These are phyloP conservation scores for Halcyon badia DNA, from an alignment of 2,797 vertebrate species.

Conservation along the genomic window DNA sequence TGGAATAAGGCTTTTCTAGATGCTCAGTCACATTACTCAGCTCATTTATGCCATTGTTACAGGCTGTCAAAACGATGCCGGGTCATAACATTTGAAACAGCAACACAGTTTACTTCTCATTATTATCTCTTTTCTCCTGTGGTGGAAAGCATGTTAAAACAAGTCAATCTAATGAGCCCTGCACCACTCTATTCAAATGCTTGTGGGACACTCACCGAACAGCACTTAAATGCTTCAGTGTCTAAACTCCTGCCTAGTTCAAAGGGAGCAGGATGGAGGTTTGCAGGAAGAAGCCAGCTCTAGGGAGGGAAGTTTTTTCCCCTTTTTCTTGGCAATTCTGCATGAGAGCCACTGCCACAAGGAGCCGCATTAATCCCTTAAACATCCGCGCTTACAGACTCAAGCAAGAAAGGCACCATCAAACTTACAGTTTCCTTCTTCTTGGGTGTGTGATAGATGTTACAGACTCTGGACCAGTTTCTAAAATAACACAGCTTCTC, in stretches of 20 bases:
- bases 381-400: neutral
- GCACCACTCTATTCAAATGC: neutral
- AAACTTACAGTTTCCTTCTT: neutral
- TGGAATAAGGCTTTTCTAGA: conserved; percentile 8
- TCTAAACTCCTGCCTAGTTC: neutral
- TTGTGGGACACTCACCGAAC: accelerated
- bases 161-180: neutral
- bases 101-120: neutral
- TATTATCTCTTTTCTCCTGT: neutral
- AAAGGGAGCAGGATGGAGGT: neutral
- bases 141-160: neutral
- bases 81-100: neutral
- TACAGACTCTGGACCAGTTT: neutral
- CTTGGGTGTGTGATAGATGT: neutral
- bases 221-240: neutral
- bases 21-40: neutral
- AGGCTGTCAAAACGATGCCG: neutral
- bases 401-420: neutral
- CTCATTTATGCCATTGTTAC: neutral
- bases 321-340: neutral
- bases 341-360: neutral
- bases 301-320: neutral
- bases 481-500: neutral
- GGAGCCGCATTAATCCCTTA: neutral
- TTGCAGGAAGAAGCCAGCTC: neutral